Percentiles rank a stretch among this genome's conserved stretches.
Evolutionary conservation across 2,888 invertebrate species (phyloP).

Genomic region (Macrosiphum euphorbiae): DNA sequence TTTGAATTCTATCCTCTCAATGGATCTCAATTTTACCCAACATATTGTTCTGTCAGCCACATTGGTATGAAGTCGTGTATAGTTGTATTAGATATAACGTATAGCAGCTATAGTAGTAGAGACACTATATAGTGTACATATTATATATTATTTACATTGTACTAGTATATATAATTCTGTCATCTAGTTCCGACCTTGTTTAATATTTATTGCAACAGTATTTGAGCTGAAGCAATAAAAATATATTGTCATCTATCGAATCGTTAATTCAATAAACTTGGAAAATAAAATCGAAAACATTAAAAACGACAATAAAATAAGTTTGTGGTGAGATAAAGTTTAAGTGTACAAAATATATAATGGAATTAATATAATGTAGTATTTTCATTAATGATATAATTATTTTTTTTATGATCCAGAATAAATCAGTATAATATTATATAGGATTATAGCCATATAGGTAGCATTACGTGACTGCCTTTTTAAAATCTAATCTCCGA

Average conservation of each 20-base stretch:
- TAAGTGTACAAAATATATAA: neutral
- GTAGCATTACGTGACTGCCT: neutral
- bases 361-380: constrained; percentile 8
- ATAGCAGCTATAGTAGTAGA: neutral
- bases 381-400: neutral
- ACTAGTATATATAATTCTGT: constrained; percentile 1
- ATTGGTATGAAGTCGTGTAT: constrained; percentile 1
- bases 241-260: constrained; percentile 8
- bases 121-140: neutral
- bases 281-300: constrained; percentile 29
- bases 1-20: neutral
- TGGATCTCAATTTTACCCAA: neutral
- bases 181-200: neutral
- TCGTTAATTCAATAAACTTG: constrained; percentile 9
- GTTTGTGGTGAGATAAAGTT: neutral
- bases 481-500: neutral
- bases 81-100: neutral
- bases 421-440: neutral
- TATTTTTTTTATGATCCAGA: neutral
- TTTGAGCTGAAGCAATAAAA: constrained; percentile 21
- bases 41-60: constrained; percentile 20
- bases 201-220: constrained; percentile 32
- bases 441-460: neutral
- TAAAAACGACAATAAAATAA: constrained; percentile 23
- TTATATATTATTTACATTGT: neutral